A percentile compares a stretch with the other conserved stretches of the same genome.
These are phyloP conservation scores for Aphodius sticticus DNA, from an alignment of 2,888 invertebrate genomes.

Conservation along the genomic window DNA sequence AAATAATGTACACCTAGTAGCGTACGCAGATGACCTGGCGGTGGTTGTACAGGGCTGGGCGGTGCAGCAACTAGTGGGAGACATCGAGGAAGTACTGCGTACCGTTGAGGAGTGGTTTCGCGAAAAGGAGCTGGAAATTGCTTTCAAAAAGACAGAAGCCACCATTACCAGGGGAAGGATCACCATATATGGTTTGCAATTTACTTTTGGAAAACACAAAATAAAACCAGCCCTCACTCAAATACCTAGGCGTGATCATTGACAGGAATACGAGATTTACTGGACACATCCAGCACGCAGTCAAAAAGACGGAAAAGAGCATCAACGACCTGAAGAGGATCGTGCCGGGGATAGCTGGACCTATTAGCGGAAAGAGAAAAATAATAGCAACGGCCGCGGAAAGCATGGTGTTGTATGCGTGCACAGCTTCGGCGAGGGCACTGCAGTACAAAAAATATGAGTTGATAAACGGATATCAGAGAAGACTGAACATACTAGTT, in stretches of 20 bases:
- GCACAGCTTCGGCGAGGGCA: background rate
- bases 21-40: constrained; percentile 28
- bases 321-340: background rate
- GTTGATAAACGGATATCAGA: background rate
- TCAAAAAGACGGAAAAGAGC: background rate
- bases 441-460: constrained; percentile 9
- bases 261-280: background rate
- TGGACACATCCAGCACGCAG: background rate
- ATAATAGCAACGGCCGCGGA: background rate
- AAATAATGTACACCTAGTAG: background rate
- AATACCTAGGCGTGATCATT: constrained; percentile 8
- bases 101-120: background rate
- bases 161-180: background rate
- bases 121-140: background rate
- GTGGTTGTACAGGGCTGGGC: background rate
- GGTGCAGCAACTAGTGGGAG: background rate
- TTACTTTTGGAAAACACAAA: background rate
- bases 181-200: background rate
- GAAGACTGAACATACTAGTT: background rate
- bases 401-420: background rate
- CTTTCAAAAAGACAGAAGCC: background rate
- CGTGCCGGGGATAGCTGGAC: background rate
- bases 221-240: background rate
- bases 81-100: background rate
- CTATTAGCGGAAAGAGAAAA: background rate